These are phyloP conservation scores for Amblyteles armatorius DNA, from an alignment of 2,888 invertebrate genomes.

Conservation along the genomic window DNA sequence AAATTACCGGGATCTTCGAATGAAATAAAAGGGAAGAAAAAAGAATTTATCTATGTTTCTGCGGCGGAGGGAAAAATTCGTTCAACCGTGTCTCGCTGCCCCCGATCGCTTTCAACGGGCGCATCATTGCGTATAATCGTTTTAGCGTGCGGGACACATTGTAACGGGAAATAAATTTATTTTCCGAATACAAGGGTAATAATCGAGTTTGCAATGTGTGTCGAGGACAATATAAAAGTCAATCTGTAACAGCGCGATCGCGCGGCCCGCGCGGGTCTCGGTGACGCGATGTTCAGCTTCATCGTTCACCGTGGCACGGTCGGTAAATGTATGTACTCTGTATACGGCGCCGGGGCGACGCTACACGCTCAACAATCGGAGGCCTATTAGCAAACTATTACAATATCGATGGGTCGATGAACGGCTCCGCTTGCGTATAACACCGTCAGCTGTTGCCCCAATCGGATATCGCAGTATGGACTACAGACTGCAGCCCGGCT, in stretches of 20 bases:
- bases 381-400: slow-evolving; percentile 80
- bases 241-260: slow-evolving; percentile 12
- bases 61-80: not conserved
- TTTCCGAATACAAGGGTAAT: slow-evolving; percentile 23
- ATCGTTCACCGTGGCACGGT: slow-evolving; percentile 18
- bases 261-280: not conserved
- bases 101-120: not conserved
- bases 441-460: slow-evolving; percentile 78
- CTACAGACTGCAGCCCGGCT: slow-evolving; percentile 41
- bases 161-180: slow-evolving; percentile 25
- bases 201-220: slow-evolving; percentile 10
- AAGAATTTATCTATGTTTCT: not conserved
- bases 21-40: not conserved
- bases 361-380: slow-evolving; percentile 74
- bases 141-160: not conserved
- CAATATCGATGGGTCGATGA: slow-evolving; percentile 77
- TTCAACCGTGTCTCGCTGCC: not conserved
- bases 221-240: slow-evolving; percentile 33
- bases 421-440: slow-evolving; percentile 69
- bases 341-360: slow-evolving; percentile 40
- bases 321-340: slow-evolving; percentile 32
- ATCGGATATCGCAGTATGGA: slow-evolving; percentile 60
- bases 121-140: not conserved
- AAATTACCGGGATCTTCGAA: slow-evolving; percentile 13
- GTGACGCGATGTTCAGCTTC: slow-evolving; percentile 33